These are phyloP conservation scores for Chionodraco myersi DNA, from an alignment of 2,113 vertebrate species.

Conservation along the genomic window DNA sequence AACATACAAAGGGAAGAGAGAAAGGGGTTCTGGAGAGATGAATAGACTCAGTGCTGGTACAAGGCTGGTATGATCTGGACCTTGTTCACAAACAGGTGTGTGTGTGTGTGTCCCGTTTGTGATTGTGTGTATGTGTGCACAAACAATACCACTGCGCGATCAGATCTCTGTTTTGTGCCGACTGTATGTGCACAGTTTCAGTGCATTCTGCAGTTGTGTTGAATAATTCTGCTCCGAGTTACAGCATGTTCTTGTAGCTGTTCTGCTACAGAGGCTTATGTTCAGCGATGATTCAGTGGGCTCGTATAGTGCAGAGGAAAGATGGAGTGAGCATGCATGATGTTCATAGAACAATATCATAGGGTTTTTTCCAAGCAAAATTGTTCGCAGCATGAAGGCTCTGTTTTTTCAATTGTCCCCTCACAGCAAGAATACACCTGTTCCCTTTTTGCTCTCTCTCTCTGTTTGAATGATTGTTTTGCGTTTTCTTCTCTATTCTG, in stretches of 20 bases:
- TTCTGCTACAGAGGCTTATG: not conserved
- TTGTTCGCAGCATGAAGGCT: not conserved
- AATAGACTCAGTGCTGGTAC: conserved; percentile 35
- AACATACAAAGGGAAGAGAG: conserved; percentile 45
- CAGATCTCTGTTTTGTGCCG: not conserved
- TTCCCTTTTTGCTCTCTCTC: not conserved
- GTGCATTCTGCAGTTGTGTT: conserved; percentile 4
- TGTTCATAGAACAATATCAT: not conserved
- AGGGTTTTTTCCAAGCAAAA: not conserved
- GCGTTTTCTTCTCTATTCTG: not conserved
- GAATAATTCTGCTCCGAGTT: conserved; percentile 1
- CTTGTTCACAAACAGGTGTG: conserved; percentile 42
- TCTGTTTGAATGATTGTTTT: not conserved
- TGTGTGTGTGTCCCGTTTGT: conserved; percentile 20
- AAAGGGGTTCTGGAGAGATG: conserved; percentile 32
- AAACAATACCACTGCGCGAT: conserved; percentile 24
- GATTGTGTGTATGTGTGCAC: conserved; percentile 9
- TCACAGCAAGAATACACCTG: not conserved
- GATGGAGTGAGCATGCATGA: not conserved
- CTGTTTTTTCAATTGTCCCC: not conserved
- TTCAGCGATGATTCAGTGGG: conserved; percentile 10
- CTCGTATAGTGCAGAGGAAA: conserved; percentile 1
- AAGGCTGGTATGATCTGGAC: conserved; percentile 56
- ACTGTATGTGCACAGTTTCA: not conserved
- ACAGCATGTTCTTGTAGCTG: conserved; percentile 5